phyloP scores from a whole-genome alignment of 2,797 vertebrate genomes.

The Malacoraja senta region DNA sequence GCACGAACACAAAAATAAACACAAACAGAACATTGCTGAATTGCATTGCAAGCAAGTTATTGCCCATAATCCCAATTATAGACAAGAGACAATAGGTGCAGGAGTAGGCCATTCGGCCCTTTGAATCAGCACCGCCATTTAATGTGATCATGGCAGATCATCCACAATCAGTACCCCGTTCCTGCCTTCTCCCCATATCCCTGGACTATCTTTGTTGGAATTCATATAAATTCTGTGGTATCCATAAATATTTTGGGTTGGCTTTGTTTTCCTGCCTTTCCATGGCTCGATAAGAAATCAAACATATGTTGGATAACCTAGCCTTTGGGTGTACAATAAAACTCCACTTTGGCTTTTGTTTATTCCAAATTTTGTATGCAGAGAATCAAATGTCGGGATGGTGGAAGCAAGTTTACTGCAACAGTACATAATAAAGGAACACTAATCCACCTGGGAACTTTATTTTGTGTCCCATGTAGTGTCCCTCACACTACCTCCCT shows the following conservation, averaged over 20 bases:
- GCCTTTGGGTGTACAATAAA: not conserved
- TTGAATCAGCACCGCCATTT: no score
- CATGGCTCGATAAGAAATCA: not conserved
- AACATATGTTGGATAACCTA: not conserved
- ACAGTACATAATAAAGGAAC: not conserved
- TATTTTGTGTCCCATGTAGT: not conserved
- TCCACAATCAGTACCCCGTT: no score
- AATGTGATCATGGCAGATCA: no score
- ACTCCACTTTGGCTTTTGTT: not conserved
- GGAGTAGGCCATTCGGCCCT: no score
- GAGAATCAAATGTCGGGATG: not conserved
- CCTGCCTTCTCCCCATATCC: no score
- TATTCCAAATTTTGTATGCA: not conserved
- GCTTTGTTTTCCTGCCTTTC: not conserved
- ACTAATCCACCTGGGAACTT: not conserved
- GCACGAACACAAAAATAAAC: not conserved
- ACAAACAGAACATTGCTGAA: not conserved
- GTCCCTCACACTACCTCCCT: no score
- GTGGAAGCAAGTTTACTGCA: not conserved
- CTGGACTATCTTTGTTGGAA: no score
- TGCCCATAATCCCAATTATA: not conserved
- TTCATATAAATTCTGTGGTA: no score
- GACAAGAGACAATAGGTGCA: no score
- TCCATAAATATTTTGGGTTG: not conserved
- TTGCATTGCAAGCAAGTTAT: constrained; percentile 8